These are phyloP conservation scores for Yponomeuta sedellus DNA, from an alignment of 2,888 invertebrate species.

Conservation along the genomic window DNA sequence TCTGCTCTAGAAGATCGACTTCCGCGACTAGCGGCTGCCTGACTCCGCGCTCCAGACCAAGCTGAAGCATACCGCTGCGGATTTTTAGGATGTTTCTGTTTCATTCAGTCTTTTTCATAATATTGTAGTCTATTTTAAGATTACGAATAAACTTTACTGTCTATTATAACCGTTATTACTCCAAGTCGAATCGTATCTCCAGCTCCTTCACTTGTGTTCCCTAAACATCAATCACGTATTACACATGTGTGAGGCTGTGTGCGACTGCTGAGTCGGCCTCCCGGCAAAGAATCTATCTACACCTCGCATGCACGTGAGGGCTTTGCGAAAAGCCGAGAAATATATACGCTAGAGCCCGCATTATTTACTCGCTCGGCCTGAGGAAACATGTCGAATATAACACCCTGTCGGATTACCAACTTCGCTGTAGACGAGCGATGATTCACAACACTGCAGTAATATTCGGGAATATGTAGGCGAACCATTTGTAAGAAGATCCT, in stretches of 20 bases:
- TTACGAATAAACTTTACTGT: too few relatives aligned
- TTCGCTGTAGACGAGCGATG: not conserved
- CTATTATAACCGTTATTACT: too few relatives aligned
- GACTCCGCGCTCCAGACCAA: slow-evolving; percentile 64
- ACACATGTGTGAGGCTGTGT: too few relatives aligned
- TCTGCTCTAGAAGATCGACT: slow-evolving; percentile 98
- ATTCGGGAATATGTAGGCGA: too few relatives aligned
- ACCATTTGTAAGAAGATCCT: too few relatives aligned
- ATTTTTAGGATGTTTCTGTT: not conserved
- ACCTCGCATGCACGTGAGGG: not conserved
- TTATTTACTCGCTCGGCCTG: not conserved
- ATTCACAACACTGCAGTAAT: not conserved
- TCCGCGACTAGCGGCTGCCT: slow-evolving; percentile 87
- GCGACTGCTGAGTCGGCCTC: too few relatives aligned
- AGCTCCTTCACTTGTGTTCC: too few relatives aligned
- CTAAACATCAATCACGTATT: too few relatives aligned
- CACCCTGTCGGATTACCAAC: not conserved
- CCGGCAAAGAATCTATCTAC: not conserved
- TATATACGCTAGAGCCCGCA: not conserved
- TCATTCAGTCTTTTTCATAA: not conserved
- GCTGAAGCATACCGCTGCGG: slow-evolving; percentile 50
- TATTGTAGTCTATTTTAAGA: too few relatives aligned
- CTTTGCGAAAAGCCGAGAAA: not conserved
- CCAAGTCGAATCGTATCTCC: too few relatives aligned
- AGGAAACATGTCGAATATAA: not conserved